Evolutionary conservation across 2,797 vertebrate genomes (phyloP), one percentile per base, ranked within the genome.

Genomic region (Calcarius lapponicus): DNA sequence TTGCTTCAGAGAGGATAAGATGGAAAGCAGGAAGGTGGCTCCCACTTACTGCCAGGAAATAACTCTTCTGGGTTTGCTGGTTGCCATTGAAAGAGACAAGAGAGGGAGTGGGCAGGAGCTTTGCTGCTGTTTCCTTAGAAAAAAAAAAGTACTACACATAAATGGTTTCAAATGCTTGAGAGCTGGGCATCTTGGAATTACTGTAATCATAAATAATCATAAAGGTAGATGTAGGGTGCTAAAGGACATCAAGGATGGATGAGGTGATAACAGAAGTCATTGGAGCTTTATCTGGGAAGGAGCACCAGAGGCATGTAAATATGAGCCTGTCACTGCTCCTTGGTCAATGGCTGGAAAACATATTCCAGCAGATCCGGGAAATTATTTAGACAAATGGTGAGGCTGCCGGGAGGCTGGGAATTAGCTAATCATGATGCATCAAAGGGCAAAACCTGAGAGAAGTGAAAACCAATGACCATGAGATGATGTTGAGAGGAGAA

Each of bases 401-500:
- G 74, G 61, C 90, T 80, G 54, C 36, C 2, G 1, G 71, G 71
- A 91, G 88, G 64, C 67, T 96, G 57, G 78, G 88, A 94, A 91
- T 92, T 84, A 72, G 89, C 88, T 97, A 96, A 94, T 83, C 64
- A 95, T 91, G 67, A 82, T 90, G n/a, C 53, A 93, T 90, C 56
- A 88, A 95, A 92, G 91, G 86, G 80, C 84, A 96, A 93, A 96
- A 95, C 65, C 86, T 47, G 80, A 94, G 95, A 95, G 70, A 82
- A 64, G 53, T 72, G 25, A 86, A 86, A 95, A 42, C 38, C 16
- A 17, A 80, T 71, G 74, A 86, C 94, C 79, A 51, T 50, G 76
- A 95, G 85, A 86, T 58, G 89, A 91, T 89, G 89, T 65, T 89
- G 90, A 82, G 76, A 92, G 58, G 61, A 73, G 56, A 95, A 88